Evolutionary conservation across 2,797 vertebrate species (phyloP).

Genomic region (Rousettus madagascariensis): DNA sequence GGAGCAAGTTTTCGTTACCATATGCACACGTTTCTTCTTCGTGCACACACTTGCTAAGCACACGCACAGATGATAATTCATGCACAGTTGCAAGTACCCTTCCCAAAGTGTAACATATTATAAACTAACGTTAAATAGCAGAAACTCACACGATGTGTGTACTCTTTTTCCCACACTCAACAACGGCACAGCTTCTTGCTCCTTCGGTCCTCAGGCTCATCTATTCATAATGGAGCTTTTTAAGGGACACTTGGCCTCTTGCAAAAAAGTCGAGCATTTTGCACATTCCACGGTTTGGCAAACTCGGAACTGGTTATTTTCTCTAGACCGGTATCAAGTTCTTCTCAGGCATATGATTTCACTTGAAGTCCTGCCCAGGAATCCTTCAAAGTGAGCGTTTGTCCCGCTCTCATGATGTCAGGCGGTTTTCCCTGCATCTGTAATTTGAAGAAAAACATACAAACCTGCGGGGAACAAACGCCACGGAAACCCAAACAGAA

Average conservation of each 20-base stretch:
- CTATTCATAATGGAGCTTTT: conserved; percentile 67
- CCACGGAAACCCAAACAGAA: conserved; percentile 74
- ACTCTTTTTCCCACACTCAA: conserved; percentile 24
- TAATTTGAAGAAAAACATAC: conserved; percentile 87
- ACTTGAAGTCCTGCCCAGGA: conserved; percentile 90
- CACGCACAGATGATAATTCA: not conserved
- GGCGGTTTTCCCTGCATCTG: conserved; percentile 87
- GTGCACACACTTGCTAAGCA: not conserved
- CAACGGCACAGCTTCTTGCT: not conserved
- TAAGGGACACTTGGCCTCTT: conserved; percentile 80
- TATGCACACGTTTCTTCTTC: not conserved
- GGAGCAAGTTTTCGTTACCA: not conserved
- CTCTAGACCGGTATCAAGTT: conserved; percentile 87
- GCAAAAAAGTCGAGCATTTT: conserved; percentile 81
- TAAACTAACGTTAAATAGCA: conserved; percentile 5
- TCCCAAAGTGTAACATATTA: not conserved
- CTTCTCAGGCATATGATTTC: conserved; percentile 88
- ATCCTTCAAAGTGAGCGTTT: conserved; percentile 87
- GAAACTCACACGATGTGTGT: not conserved
- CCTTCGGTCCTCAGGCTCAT: conserved; percentile 36
- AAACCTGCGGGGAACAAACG: conserved; percentile 76
- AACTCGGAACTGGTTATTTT: conserved; percentile 86
- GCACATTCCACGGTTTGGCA: conserved; percentile 88
- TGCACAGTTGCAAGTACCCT: not conserved
- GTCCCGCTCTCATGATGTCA: conserved; percentile 88